Base-by-base conservation (phyloP, 2,888 invertebrate species). In the Horisme vitalbata region DNA sequence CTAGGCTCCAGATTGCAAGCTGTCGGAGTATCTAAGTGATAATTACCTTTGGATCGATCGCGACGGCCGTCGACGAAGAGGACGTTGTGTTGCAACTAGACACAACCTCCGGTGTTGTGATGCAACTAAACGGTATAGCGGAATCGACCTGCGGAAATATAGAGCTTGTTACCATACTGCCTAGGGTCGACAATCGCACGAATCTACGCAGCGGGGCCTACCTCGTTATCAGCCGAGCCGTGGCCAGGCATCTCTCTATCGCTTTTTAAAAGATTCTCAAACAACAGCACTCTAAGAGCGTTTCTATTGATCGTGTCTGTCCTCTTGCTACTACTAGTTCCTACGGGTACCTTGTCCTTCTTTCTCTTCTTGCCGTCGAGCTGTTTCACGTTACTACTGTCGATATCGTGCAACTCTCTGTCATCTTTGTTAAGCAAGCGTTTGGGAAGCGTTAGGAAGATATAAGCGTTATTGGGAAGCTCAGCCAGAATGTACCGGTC, bases 61-160 rank as follows among this genome's bases (percentile, higher is more conserved):
- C 74, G 59, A 77, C 71, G 11, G 81, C 67, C 8, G 82, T 55
- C 58, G 78, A 57, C 24, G 78, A 63, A 39, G 86, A 79, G 20
- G 86, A 63, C 27, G 87, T 84, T 48, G 85, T 83, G 75, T 78
- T 83, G 79, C 87, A 85, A 65, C 82, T 82, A 55, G 82, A 63
- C 74, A 84, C 87, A 61, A 87, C 88, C 79, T 87, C 88, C 44
- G 88, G 85, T 45, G 82, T 84, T 65, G 88, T 87, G 84, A 89
- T 88, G 84, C 88, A 88, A 77, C 82, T 87, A 75, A 88, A 89
- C 71, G 88, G 83, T 71, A 89, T 87, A 55, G 86, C 83, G 47
- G 88, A 78, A 69, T 89, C 88, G 63, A 85, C 83, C 88, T 89
- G 86, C 55, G 63, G 55, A 74, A 68, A 75, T 55, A 69, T 52